These are phyloP conservation scores for Tympanuchus pallidicinctus DNA, from an alignment of 2,113 vertebrate species.

Conservation along the genomic window DNA sequence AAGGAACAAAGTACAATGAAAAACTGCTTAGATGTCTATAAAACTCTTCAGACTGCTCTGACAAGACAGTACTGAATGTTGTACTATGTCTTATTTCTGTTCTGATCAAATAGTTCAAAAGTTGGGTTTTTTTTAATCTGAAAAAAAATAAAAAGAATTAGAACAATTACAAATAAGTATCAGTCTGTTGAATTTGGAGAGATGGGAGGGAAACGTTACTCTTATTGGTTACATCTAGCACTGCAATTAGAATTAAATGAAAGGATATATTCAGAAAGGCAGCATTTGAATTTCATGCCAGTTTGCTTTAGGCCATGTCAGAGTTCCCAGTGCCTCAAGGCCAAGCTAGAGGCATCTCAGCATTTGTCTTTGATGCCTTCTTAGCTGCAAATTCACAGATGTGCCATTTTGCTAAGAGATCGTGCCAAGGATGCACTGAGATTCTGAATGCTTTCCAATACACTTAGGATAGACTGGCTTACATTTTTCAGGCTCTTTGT, in stretches of 20 bases:
- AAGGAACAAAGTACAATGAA: neutral
- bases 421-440: neutral
- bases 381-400: neutral
- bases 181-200: neutral
- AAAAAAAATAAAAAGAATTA: neutral
- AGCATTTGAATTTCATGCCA: neutral
- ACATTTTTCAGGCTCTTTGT: neutral
- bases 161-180: neutral
- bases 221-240: neutral
- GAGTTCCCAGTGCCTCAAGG: neutral
- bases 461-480: neutral
- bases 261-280: neutral
- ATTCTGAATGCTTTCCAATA: neutral
- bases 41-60: neutral
- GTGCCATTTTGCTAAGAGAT: neutral
- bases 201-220: neutral
- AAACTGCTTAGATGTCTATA: neutral
- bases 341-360: slow-evolving; percentile 14
- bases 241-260: neutral
- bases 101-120: neutral
- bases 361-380: neutral
- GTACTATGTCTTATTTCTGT: neutral
- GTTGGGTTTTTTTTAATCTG: neutral
- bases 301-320: slow-evolving; percentile 31
- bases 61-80: neutral